Evolutionary conservation across 2,888 invertebrate species (phyloP).

Genomic region (Mythimna vitellina): DNA sequence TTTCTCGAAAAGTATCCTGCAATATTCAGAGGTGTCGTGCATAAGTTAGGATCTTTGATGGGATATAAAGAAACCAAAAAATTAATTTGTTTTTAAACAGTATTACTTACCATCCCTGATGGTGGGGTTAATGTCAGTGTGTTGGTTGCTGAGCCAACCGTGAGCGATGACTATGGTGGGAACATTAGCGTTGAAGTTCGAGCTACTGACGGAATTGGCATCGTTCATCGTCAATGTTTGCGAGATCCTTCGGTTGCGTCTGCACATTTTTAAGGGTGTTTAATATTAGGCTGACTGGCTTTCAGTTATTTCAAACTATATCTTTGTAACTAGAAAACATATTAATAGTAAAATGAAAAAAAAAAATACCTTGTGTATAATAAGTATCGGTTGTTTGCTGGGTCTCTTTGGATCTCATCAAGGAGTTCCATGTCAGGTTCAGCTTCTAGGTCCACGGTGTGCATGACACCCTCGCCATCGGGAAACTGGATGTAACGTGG

Average conservation of each 20-base stretch:
- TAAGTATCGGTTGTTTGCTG: conserved; percentile 70
- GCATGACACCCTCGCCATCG: conserved; percentile 71
- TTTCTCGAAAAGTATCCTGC: neutral
- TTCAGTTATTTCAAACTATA: too few species aligned
- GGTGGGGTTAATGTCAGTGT: conserved; percentile 71
- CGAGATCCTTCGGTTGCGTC: conserved; percentile 65
- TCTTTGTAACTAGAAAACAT: neutral
- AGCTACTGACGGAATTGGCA: conserved; percentile 68
- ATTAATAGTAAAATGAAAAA: neutral
- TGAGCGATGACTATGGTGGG: conserved; percentile 77
- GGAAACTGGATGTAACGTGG: conserved; percentile 73
- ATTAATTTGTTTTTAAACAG: neutral
- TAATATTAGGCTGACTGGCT: neutral
- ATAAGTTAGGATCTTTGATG: neutral
- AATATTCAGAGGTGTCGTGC: neutral
- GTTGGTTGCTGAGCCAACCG: conserved; percentile 77
- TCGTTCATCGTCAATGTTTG: conserved; percentile 72
- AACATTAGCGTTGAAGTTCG: conserved; percentile 73
- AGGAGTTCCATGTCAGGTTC: conserved; percentile 69
- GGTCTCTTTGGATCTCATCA: conserved; percentile 69
- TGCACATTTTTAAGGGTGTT: conserved; percentile 44
- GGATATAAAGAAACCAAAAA: neutral
- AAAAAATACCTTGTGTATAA: conserved; percentile 72
- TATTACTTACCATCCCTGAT: conserved; percentile 56
- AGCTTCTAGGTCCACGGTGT: conserved; percentile 72